Evolutionary conservation across 2,888 invertebrate species (phyloP).

Genomic region (Teinopalpus imperialis): DNA sequence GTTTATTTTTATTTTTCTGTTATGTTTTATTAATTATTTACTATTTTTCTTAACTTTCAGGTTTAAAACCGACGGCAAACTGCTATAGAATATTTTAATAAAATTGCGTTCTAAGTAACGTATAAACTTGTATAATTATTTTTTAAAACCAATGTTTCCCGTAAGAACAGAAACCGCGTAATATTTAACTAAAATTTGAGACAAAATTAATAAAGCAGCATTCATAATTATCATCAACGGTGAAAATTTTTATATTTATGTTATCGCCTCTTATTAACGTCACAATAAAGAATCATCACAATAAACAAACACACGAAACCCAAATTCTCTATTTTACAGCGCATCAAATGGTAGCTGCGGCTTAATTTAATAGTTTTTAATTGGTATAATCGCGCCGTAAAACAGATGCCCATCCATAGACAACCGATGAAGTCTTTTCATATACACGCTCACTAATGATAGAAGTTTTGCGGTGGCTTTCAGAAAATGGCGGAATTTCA

Average conservation of each 20-base stretch:
- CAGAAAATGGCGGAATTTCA: conserved; percentile 45
- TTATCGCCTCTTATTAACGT: conserved; percentile 41
- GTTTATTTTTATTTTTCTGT: too few species aligned
- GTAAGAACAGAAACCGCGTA: too few species aligned
- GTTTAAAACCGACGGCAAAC: too few species aligned
- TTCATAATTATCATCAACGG: too few species aligned
- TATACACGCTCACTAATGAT: conserved; percentile 65
- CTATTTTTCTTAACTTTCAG: too few species aligned
- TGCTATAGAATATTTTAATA: too few species aligned
- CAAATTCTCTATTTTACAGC: conserved; percentile 51
- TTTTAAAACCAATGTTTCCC: too few species aligned
- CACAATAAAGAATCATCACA: conserved; percentile 68
- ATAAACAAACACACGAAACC: conserved; percentile 72
- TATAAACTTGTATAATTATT: too few species aligned
- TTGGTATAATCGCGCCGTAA: conserved; percentile 74
- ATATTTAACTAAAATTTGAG: too few species aligned
- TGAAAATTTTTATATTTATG: conserved; percentile 14
- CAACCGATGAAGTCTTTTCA: conserved; percentile 69
- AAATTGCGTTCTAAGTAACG: too few species aligned
- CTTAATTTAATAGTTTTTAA: conserved; percentile 78
- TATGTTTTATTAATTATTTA: too few species aligned
- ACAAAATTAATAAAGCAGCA: conserved; percentile 1
- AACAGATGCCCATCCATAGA: conserved; percentile 66
- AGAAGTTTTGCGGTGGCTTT: conserved; percentile 53
- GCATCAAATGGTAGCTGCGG: conserved; percentile 74